A percentile compares a stretch with the other conserved stretches of the same genome.
phyloP scores from a whole-genome alignment of 2,888 invertebrate species.

The Melikaiella ostensackeni region DNA sequence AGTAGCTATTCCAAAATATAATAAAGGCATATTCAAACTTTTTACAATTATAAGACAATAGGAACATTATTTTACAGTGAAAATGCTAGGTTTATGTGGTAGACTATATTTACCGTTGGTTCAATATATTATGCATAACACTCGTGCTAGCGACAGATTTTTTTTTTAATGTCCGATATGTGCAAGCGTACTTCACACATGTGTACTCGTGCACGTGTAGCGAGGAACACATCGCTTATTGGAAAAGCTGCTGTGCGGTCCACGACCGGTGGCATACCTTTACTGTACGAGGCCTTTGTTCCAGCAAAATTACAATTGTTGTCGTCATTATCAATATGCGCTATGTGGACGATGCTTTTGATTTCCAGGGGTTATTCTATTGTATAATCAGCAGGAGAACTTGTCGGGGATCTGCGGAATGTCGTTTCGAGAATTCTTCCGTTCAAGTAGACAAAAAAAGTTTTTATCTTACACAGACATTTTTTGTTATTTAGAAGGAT shows the following conservation, averaged over 20 bases:
- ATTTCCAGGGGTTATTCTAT: slow-evolving; percentile 58
- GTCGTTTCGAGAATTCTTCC: slow-evolving; percentile 11
- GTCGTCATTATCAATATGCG: slow-evolving; percentile 74
- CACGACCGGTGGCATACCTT: slow-evolving; percentile 65
- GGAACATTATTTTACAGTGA: not conserved
- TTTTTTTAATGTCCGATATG: slow-evolving; percentile 23
- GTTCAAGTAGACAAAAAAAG: not conserved
- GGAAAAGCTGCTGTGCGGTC: slow-evolving; percentile 51
- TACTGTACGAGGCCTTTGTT: slow-evolving; percentile 69
- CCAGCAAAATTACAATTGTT: slow-evolving; percentile 74
- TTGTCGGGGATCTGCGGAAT: not conserved
- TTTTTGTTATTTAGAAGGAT: too few relatives aligned
- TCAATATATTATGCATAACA: slow-evolving; percentile 25
- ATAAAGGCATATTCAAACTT: not conserved
- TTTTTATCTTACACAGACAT: not conserved
- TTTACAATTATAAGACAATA: slow-evolving; percentile 5
- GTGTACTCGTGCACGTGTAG: slow-evolving; percentile 1
- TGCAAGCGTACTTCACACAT: slow-evolving; percentile 26
- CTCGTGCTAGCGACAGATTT: slow-evolving; percentile 8
- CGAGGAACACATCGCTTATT: slow-evolving; percentile 24
- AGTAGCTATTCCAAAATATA: not conserved
- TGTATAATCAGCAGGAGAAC: slow-evolving; percentile 33
- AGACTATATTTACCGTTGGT: not conserved
- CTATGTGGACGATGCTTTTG: slow-evolving; percentile 74
- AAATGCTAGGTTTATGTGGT: slow-evolving; percentile 14